Evolutionary conservation across 2,113 vertebrate species (phyloP), one percentile per base, ranked within the genome.

Genomic region (Choloepus hoffmanni): DNA sequence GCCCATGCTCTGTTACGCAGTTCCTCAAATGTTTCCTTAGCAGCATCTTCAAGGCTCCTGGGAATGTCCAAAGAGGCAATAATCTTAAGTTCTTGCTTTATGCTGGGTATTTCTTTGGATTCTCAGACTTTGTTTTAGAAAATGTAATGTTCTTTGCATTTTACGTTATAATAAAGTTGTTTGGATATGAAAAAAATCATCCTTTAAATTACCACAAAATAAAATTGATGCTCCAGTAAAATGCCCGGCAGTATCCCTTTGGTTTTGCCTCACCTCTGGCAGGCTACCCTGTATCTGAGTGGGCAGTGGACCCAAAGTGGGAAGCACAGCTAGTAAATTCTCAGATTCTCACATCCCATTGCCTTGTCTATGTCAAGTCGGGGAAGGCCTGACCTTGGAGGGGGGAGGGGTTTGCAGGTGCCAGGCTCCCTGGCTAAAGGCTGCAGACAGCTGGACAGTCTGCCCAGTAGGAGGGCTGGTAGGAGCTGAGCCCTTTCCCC

Each of bases 1-100:
- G 23, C 50, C 36, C 62, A 1, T 18, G 18, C 11, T 11, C 7
- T 18, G 12, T 82, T 40, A 12, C 0, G 3, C 0, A 0, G 1
- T 24, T 86, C 62, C 73, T 45, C 12, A 78, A 33, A 24, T 36
- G 23, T 30, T 43, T 40, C 81, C 63, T 33, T 2, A 0, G n/a
- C 43, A 94, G 65, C 24, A 19, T 55, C 24, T 67, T 7, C n/a
- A 11, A n/a, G 83, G 33, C n/a, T 74, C 92, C 60, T 21, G 63
- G 24, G 68, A 50, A 53, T 0, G 4, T 18, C 5, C 43, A 3
- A 9, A 6, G 43, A 30, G 70, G 8, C 83, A 60, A 26, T 5
- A 40, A 24, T 33, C 26, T 1, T 30, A 70, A n/a, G 67, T 26
- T 60, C 16, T 9, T 53, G 90, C 60, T 85, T 79, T 82, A n/a